Conservation (phyloP, 2,888 invertebrate species). For the Dioctria linearis region DNA sequence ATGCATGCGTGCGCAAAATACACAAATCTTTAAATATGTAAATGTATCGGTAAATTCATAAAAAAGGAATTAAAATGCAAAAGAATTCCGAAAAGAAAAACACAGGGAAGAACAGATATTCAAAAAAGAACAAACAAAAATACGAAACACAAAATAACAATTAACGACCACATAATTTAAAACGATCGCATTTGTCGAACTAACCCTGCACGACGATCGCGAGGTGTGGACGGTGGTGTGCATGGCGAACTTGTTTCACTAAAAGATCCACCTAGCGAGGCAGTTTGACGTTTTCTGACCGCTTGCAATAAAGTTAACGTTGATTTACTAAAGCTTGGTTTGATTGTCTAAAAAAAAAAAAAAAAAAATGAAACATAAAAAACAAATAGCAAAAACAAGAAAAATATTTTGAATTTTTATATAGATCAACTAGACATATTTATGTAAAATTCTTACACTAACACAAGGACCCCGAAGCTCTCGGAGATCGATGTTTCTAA, state of each 20-base stretch:
- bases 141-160: constrained; percentile 23
- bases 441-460: constrained; percentile 73
- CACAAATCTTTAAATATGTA: constrained; percentile 36
- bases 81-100: constrained; percentile 1
- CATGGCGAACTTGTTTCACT: constrained; percentile 71
- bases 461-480: constrained; percentile 89
- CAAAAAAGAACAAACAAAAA: constrained; percentile 25
- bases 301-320: constrained; percentile 70
- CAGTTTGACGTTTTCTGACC: constrained; percentile 70
- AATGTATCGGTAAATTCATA: not conserved
- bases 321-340: constrained; percentile 70
- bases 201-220: constrained; percentile 69
- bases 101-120: constrained; percentile 7
- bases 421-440: not conserved
- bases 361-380: not conserved
- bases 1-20: constrained; percentile 57
- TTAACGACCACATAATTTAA: constrained; percentile 3
- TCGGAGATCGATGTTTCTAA: constrained; percentile 89
- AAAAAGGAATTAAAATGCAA: constrained; percentile 36
- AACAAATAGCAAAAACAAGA: too few species aligned
- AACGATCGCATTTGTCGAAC: constrained; percentile 60
- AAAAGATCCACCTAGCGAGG: constrained; percentile 69
- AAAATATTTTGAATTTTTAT: not conserved
- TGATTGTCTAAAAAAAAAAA: constrained; percentile 67
- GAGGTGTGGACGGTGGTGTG: constrained; percentile 71